Evolutionary conservation across 2,113 vertebrate species (phyloP).

Genomic region (Phainopepla nitens): DNA sequence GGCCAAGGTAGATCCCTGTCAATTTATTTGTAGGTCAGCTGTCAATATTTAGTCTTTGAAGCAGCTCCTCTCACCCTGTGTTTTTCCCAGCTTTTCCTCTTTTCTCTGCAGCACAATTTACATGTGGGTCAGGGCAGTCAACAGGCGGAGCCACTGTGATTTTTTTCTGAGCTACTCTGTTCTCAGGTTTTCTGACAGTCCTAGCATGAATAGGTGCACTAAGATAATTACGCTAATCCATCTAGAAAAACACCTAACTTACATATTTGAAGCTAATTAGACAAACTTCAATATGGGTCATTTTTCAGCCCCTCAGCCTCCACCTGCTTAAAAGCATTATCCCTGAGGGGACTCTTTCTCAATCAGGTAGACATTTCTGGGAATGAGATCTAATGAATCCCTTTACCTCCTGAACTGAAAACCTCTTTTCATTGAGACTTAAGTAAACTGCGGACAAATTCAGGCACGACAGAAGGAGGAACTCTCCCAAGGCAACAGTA

Average conservation of each 20-base stretch:
- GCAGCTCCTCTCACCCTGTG: background rate
- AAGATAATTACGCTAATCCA: constrained; percentile 61
- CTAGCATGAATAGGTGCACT: constrained; percentile 36
- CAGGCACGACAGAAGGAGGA: background rate
- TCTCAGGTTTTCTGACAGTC: constrained; percentile 45
- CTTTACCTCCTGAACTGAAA: constrained; percentile 51
- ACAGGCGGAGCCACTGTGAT: background rate
- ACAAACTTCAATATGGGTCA: constrained; percentile 66
- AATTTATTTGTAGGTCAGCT: background rate
- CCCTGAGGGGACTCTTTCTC: constrained; percentile 57
- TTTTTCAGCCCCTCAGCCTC: constrained; percentile 54
- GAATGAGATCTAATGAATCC: constrained; percentile 59
- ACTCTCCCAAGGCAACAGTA: background rate
- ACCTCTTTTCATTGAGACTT: constrained; percentile 33
- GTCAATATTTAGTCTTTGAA: background rate
- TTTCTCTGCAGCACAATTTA: background rate
- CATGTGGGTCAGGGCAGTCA: background rate
- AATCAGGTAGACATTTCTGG: constrained; percentile 56
- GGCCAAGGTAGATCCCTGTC: background rate
- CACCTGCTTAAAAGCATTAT: constrained; percentile 27
- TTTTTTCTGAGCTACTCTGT: constrained; percentile 2
- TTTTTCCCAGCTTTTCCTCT: background rate
- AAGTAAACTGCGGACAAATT: constrained; percentile 20
- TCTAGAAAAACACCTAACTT: constrained; percentile 60
- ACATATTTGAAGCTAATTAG: constrained; percentile 59